Base-by-base conservation (phyloP, 2,888 invertebrate genomes). In the Siphlonurus alternatus region DNA sequence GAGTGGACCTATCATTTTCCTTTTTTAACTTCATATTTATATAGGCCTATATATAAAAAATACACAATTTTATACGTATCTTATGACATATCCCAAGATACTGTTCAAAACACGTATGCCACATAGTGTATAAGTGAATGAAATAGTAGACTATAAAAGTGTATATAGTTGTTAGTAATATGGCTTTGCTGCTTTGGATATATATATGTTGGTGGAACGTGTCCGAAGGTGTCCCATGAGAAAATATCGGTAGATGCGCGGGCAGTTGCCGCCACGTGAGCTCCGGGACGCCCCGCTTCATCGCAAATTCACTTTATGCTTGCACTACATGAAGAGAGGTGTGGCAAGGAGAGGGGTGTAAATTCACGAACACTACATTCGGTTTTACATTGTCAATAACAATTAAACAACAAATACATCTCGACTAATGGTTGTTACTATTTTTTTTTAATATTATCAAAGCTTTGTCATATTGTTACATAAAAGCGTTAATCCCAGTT, bases 361-460 rank as follows among this genome's bases (percentile, higher is more conserved):
- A 38, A 38, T 38, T 10, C 15, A 10, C 38, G 38, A 15, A 38
- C 5, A 38, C 5, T 38, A 38, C 38, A 38, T 38, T 38, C 56
- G 56, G 56, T 22, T 56, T 56, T 56, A 56, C 56, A 22, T 22
- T 22, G 56, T 56, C 56, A 22, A 56, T 56, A 56, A 56, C 56
- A 56, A 56, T 56, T 56, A 56, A 56, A 56, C 56, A 56, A 22
- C 56, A 56, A 56, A 56, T 56, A 56, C 56, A 56, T 56, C 56
- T 56, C 56, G 56, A 20, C 22, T n/a, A 56, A 56, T 56, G 56
- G 56, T 22, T 56, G 56, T 20, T 56, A 20, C 19, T 56, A 56
- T 56, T 56, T 56, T 56, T 20, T 56, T 20, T 56, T 22, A 22
- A 22, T 22, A 22, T n/a, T 56, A 56, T 56, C 56, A 56, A 56